Conservation (phyloP, 2,113 vertebrate genomes). For the Tapirus terrestris region DNA sequence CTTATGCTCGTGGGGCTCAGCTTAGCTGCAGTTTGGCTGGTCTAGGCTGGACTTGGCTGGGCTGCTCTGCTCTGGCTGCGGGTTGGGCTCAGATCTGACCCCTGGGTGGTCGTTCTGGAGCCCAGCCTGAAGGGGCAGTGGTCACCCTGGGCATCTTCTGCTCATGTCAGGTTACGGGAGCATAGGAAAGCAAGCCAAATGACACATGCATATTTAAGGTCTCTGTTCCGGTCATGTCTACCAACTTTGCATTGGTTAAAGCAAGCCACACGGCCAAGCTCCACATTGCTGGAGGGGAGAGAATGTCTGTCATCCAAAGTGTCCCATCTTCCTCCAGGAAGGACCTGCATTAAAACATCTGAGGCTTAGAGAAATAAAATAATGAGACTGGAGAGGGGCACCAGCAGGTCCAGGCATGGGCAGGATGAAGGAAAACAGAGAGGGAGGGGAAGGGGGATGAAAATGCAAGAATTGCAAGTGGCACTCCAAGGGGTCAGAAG, state of each 20-base stretch:
- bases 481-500: not conserved
- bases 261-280: not conserved
- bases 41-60: not conserved
- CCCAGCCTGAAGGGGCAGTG: not conserved
- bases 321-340: not conserved
- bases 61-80: not conserved
- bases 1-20: rapidly evolving
- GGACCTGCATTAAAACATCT: not conserved
- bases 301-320: not conserved
- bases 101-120: not conserved
- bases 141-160: not conserved
- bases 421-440: not conserved
- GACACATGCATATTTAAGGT: not conserved
- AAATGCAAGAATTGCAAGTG: rapidly evolving
- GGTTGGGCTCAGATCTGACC: not conserved
- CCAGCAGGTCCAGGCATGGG: not conserved
- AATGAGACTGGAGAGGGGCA: too few species aligned
- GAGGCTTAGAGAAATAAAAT: not conserved
- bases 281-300: rapidly evolving
- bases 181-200: too few species aligned
- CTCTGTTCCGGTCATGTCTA: not conserved
- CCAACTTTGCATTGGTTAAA: not conserved
- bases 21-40: not conserved
- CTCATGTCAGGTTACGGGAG: not conserved
- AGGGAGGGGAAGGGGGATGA: too few species aligned